Conservation (phyloP, 2,113 vertebrate genomes). For the Prietella phreatophila region DNA sequence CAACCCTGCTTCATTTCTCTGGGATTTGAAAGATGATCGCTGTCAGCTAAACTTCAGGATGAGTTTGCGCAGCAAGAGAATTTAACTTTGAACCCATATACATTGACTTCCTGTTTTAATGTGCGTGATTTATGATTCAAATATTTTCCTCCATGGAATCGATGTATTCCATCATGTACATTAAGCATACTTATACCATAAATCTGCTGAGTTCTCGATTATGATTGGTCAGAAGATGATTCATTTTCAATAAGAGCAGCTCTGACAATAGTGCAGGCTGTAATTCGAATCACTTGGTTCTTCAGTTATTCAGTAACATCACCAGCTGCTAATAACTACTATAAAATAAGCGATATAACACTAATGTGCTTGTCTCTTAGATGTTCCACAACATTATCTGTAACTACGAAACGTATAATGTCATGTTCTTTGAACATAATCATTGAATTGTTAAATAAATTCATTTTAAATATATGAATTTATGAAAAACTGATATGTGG, state of each 20-base stretch:
- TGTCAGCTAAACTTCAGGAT: slow-evolving; percentile 36
- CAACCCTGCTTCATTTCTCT: slow-evolving; percentile 46
- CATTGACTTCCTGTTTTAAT: neutral
- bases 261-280: neutral
- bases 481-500: no score
- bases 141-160: neutral
- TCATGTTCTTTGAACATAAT: neutral
- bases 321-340: neutral
- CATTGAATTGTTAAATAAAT: neutral
- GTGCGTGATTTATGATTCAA: slow-evolving; percentile 25
- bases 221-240: neutral
- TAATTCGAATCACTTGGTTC: neutral
- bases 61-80: neutral
- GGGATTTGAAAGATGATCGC: slow-evolving; percentile 53
- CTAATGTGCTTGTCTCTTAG: neutral
- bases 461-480: no score
- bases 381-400: neutral
- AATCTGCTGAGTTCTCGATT: neutral
- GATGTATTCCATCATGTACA: neutral
- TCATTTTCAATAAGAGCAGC: neutral
- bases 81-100: slow-evolving; percentile 25
- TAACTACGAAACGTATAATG: neutral
- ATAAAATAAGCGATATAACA: neutral
- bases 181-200: neutral
- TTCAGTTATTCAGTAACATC: neutral